Evolutionary conservation across 2,113 vertebrate species (phyloP), one percentile per base, ranked within the genome.

Genomic region (Zootoca vivipara): DNA sequence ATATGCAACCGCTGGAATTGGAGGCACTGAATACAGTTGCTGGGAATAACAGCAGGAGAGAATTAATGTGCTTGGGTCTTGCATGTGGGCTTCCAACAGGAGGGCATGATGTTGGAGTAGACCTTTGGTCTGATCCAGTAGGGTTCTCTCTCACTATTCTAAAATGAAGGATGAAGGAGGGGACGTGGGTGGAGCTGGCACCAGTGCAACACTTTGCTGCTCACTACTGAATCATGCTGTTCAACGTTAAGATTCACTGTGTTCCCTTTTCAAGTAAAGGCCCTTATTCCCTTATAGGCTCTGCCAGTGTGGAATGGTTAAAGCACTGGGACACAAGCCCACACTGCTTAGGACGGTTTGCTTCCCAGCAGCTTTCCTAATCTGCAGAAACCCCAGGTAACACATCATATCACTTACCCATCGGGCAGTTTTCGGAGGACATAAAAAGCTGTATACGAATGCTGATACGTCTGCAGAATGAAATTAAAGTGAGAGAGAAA

Each of bases 391-490:
- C 75, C 65, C 89, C 30, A 95, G 72, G 90, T 78, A 87, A 56
- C 87, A 64, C 90, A 89, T 73, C 77, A 74, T 77, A 82, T 79
- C 82, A 89, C 97, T 97, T 97, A 98, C 97, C 97, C 96, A 4
- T 97, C 97, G 94, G 97, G 96, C 91, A 98, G 96, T 94, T 97
- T 97, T 96, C 98, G 98, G 93, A 99, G 98, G 94, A 98, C 98
- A 93, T 99, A 99, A 95, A 98, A 97, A 5, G 98, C 98, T 0
- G 98, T 98, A 90, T 98, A 99, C 9, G 98, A 99, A 95, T 98
- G 96, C 86, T 96, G 98, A 94, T 99, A 99, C 10, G 99, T 97
- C 99, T 99, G 97, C 86, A 95, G 96, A 93, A 95, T 67, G 80
- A 93, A 94, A 93, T 92, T 35, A 92, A 92, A 93, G 89, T 24